Base-by-base conservation (phyloP, 2,797 vertebrate genomes). In the Sparus aurata region DNA sequence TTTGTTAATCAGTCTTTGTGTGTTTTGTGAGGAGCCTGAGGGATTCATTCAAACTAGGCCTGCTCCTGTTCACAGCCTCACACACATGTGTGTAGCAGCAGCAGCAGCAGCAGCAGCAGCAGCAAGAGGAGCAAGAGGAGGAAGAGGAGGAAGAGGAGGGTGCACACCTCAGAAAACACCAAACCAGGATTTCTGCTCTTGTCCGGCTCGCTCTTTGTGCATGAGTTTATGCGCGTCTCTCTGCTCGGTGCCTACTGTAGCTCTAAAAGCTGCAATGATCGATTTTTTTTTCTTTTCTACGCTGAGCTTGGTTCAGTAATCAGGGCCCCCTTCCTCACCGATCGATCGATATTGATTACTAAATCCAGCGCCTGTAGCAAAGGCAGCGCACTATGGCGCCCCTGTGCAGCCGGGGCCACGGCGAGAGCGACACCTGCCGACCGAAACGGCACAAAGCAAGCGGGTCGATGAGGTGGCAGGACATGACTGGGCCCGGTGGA, bases 311-410 rank as follows among this genome's bases (percentile, higher is more conserved):
- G 94, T 95, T 95, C 95, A 95, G 95, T 95, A 96, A 96, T 95
- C 95, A 95, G 95, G 93, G 92, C 94, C 94, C 93, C 95, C 93
- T 95, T 95, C 95, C 95, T 94, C 94, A 89, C 92, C 92, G 92
- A 95, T 96, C 95, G 95, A 95, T 95, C 93, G 93, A 87, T 96
- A 96, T 96, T 86, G 95, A 95, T 95, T 93, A 91, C 88, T 94
- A 95, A 95, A 95, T 94, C 95, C 93, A 94, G 93, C 93, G 93
- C 94, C 93, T 94, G 93, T 95, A 94, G 94, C 93, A 93, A 94
- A 94, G 89, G 92, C 93, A 94, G 90, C 89, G 83, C 90, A 47
- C 86, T 87, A 66, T 89, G 91, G 90, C 85, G 78, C 92, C 87
- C 46, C 85, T 55, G 77, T 76, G 79, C 84, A 75, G 85, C 69